phyloP scores from a whole-genome alignment of 1,140 invertebrate species.

The Meloidogyne floridensis region DNA sequence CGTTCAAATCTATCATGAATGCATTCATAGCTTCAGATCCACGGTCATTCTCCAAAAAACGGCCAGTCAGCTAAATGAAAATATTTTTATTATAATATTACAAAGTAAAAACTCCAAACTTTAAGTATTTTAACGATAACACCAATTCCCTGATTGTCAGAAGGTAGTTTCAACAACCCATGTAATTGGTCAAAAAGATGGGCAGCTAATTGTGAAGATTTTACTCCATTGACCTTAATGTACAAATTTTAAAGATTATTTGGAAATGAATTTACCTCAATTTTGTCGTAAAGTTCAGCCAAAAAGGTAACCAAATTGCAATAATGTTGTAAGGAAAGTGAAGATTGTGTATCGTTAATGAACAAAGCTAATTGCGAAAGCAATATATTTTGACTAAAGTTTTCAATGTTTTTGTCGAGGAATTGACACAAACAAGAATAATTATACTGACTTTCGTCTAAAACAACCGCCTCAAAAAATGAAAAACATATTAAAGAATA shows the following conservation, averaged over 20 bases:
- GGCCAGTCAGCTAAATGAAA: conserved; percentile 16
- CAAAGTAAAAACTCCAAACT: neutral
- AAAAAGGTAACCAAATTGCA: conserved; percentile 28
- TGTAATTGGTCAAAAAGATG: conserved; percentile 27
- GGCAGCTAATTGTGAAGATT: conserved; percentile 24
- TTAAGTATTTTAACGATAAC: conserved; percentile 29
- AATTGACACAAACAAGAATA: conserved; percentile 34
- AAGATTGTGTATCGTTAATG: conserved; percentile 15
- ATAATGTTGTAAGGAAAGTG: conserved; percentile 9
- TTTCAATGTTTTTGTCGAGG: conserved; percentile 17
- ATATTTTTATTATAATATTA: neutral
- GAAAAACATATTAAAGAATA: neutral
- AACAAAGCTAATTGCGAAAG: conserved; percentile 22
- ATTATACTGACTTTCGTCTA: conserved; percentile 33
- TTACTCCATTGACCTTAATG: conserved; percentile 25
- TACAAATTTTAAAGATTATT: too few relatives aligned
- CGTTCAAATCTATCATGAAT: conserved; percentile 1
- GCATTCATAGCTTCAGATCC: conserved; percentile 20
- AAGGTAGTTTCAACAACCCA: conserved; percentile 22
- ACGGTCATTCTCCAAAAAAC: conserved; percentile 34
- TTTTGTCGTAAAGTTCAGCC: conserved; percentile 39
- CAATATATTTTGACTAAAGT: conserved; percentile 16
- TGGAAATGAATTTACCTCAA: conserved; percentile 18
- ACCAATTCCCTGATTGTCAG: conserved; percentile 12
- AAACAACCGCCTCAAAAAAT: conserved; percentile 31